A percentile compares a stretch with the other conserved stretches of the same genome.
phyloP scores from a whole-genome alignment of 2,797 vertebrate species.

The Coregonus suidteri region DNA sequence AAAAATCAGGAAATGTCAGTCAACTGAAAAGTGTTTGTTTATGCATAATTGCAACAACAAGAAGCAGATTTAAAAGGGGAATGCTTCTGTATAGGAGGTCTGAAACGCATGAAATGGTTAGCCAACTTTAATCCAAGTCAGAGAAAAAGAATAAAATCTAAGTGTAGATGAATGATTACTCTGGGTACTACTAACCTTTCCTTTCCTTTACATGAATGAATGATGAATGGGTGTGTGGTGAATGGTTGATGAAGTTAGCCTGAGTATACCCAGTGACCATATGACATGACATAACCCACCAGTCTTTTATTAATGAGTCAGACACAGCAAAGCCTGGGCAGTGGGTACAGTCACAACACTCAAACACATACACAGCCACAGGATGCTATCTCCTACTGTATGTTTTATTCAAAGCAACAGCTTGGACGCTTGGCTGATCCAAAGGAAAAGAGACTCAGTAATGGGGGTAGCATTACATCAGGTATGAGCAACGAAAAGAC shows the following conservation, averaged over 20 bases:
- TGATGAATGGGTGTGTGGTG: not conserved
- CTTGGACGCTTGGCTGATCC: not conserved
- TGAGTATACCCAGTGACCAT: not conserved
- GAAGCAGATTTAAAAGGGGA: not conserved
- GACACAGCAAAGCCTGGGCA: not conserved
- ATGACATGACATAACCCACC: not conserved
- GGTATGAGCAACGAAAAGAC: not conserved
- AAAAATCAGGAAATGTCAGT: not conserved
- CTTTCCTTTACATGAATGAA: slow-evolving; percentile 8
- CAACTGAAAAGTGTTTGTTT: not conserved
- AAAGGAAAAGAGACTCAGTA: not conserved
- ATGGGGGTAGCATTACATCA: no score
- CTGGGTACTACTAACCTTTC: not conserved
- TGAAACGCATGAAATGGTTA: not conserved
- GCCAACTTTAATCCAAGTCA: not conserved
- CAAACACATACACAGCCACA: not conserved
- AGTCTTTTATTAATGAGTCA: slow-evolving; percentile 21
- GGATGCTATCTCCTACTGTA: not conserved
- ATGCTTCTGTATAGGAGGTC: not conserved
- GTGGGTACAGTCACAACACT: not conserved
- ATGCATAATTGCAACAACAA: slow-evolving; percentile 4
- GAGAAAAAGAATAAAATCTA: not conserved
- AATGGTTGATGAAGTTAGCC: not conserved
- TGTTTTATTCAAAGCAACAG: slow-evolving; percentile 18
- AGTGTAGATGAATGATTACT: not conserved